Base-by-base conservation (phyloP, 2,888 invertebrate species). In the Peribatodes rhomboidaria region DNA sequence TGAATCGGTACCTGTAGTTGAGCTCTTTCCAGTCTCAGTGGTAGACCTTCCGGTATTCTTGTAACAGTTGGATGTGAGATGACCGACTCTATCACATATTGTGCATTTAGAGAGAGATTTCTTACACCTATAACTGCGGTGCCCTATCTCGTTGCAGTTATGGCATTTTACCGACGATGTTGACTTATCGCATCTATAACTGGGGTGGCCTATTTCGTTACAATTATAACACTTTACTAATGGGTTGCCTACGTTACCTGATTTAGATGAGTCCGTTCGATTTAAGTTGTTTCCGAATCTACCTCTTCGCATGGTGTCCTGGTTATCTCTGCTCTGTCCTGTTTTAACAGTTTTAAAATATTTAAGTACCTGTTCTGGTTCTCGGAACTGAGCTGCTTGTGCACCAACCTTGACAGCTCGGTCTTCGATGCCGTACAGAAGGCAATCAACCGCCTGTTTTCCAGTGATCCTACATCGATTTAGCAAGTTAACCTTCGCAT, bases 351-450 rank as follows among this genome's bases (percentile, higher is more conserved):
- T 69, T 14, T n/a, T 64, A 27, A 73, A 61, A 46, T 71, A 73
- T 42, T 65, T 70, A 0, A 71, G 22, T 4, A 69, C 62, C 11
- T 69, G 46, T 52, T 75, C 75, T 0, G 72, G 69, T 22, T 72
- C 69, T 0, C 11, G 13, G 13, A 74, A 75, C 22, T 74, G 70
- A 8, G 73, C 75, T 0, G 73, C 56, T 11, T 75, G 72, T 0
- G 71, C 73, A 7, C 74, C 70, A 11, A 76, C 63, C 27, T 42
- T 66, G 0, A 75, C 52, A 0, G 67, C 68, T 0, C 73, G 46
- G 52, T 75, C 73, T 0, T 72, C 74, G 11, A 74, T 18, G 0
- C 73, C 74, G 14, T 69, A 20, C 0, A 73, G 2, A 0, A 76
- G 1, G 13, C 74, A 74, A 20, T 76, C 74, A 8, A 76, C 72